Evolutionary conservation across 2,113 vertebrate species (phyloP).

Genomic region (Tupaia chinensis): DNA sequence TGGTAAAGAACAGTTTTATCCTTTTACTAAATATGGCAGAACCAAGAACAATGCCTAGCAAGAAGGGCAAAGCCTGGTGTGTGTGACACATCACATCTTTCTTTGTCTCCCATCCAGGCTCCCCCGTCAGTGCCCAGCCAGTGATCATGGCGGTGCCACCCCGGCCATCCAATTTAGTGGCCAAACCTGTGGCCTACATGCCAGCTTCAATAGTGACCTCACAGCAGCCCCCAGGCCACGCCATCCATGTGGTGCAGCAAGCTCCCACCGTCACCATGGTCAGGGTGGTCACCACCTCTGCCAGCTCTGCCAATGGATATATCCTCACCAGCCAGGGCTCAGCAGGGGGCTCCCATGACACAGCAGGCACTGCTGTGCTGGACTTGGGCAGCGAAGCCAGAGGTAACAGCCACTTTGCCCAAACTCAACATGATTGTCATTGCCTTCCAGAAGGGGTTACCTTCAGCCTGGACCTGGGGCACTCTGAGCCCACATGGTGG

Average conservation of each 20-base stretch:
- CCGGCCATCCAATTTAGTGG: conserved; percentile 89
- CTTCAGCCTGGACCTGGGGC: background rate
- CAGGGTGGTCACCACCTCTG: conserved; percentile 92
- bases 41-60: fast-evolving
- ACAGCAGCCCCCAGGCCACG: conserved; percentile 90
- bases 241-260: conserved; percentile 94
- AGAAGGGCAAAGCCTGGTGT: background rate
- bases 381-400: conserved; percentile 86
- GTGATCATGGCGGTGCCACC: conserved; percentile 97
- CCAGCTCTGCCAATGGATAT: conserved; percentile 95
- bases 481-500: background rate
- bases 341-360: conserved; percentile 84
- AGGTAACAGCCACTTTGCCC: conserved; percentile 78
- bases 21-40: fast-evolving
- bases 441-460: background rate
- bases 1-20: conserved; percentile 87
- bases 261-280: conserved; percentile 97
- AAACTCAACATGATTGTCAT: background rate
- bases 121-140: conserved; percentile 95
- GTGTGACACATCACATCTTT: background rate
- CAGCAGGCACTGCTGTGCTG: conserved; percentile 85
- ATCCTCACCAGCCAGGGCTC: conserved; percentile 90
- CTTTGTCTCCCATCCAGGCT: conserved; percentile 86
- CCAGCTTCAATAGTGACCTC: conserved; percentile 92
- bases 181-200: conserved; percentile 94